Evolutionary conservation across 2,888 invertebrate genomes (phyloP), one percentile per base, ranked within the genome.

Genomic region (Serripes groenlandicus): DNA sequence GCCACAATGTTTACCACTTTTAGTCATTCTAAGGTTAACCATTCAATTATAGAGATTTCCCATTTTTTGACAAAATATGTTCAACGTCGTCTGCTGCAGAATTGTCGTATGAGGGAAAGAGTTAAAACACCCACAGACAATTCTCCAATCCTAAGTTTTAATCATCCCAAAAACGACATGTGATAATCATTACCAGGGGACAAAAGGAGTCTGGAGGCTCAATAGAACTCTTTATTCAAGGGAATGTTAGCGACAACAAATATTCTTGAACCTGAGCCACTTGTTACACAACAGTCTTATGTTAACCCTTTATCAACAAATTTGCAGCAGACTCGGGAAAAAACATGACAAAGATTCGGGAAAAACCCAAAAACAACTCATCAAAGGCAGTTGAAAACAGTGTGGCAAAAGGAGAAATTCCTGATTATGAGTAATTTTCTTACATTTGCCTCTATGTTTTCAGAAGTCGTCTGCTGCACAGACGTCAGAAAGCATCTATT

Each of bases 141-240:
- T 5, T 49, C 7, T 2, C 49, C 5, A 62, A 3, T 34, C 62
- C 62, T 62, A n/a, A n/a, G n/a, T 62, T 62, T 34, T 23, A 34
- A 62, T 62, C 21, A 34, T 32, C 62, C 32, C 62, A n/a, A 34
- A 62, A 30, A 42, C 26, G 9, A 66, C 66, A 66, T 66, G 66
- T 28, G 28, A 66, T 42, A 15, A 66, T 66, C 66, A 42, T 66
- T 66, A 66, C 35, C 42, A 3, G 62, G 23, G 28, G 35, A 66
- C 66, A 66, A 66, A 66, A 66, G 35, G 66, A 66, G 37, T 42
- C 42, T 66, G 66, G 26, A 23, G 23, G 66, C 18, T 66, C 66
- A 66, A 66, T 66, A 34, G 42, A 66, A 66, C 18, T 23, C 28
- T 42, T 66, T 42, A 66, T 66, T 66, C 66, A 37, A 34, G 7